phyloP scores from a whole-genome alignment of 2,113 vertebrate genomes.

The Phoxinus phoxinus region DNA sequence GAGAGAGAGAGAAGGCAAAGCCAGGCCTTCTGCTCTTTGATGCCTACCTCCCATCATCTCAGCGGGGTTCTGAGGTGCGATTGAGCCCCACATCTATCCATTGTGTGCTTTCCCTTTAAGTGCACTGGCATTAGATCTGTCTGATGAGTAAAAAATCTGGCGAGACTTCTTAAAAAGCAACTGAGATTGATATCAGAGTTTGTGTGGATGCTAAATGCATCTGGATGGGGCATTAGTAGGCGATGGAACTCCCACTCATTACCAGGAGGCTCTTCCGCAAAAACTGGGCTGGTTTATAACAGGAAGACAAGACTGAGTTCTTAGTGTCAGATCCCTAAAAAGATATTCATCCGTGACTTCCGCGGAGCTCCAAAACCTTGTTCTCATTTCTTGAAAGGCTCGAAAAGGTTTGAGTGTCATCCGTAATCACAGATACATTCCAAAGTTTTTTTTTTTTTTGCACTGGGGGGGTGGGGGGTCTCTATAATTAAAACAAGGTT shows the following conservation, averaged over 20 bases:
- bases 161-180: background rate
- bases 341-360: background rate
- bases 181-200: slow-evolving; percentile 14
- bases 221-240: background rate
- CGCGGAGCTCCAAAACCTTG: background rate
- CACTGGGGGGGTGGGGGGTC: background rate
- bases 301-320: slow-evolving; percentile 32
- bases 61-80: slow-evolving; percentile 20
- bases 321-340: slow-evolving; percentile 18
- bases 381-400: background rate
- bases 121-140: slow-evolving; percentile 18
- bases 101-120: background rate
- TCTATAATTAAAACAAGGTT: slow-evolving; percentile 33
- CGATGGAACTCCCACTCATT: background rate
- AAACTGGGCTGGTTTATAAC: background rate
- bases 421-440: slow-evolving; percentile 8
- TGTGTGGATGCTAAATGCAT: background rate
- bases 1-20: background rate
- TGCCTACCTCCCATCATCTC: slow-evolving; percentile 22
- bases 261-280: background rate
- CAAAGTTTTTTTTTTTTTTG: background rate
- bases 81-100: background rate
- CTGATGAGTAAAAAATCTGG: slow-evolving; percentile 13
- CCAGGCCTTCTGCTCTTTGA: slow-evolving; percentile 43
- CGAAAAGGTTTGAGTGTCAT: slow-evolving; percentile 5